A percentile compares a stretch with the other conserved stretches of the same genome.
phyloP scores from a whole-genome alignment of 1,140 invertebrate species.

The Neodiprion lecontei region DNA sequence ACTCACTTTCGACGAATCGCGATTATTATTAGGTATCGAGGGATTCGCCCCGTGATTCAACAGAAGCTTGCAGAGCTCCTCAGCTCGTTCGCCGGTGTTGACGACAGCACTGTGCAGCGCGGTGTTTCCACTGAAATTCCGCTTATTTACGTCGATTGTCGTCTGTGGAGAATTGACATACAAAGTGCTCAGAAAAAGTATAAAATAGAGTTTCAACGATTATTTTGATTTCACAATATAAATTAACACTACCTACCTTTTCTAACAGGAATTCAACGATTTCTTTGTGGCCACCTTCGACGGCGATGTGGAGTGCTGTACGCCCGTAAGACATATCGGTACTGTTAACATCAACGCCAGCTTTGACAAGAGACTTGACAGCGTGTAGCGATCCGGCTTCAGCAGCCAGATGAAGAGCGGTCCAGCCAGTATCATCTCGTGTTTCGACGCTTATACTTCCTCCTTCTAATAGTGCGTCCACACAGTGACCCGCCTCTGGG shows the following conservation, averaged over 20 bases:
- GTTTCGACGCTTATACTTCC: slow-evolving; percentile 34
- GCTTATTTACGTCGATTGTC: slow-evolving; percentile 49
- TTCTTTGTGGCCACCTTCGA: slow-evolving; percentile 57
- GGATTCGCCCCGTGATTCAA: slow-evolving; percentile 49
- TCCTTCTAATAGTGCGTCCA: slow-evolving; percentile 39
- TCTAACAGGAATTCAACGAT: slow-evolving; percentile 63
- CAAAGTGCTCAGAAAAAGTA: slow-evolving; percentile 9
- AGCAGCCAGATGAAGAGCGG: slow-evolving; percentile 62
- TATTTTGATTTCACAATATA: slow-evolving; percentile 10
- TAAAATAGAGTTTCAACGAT: slow-evolving; percentile 21
- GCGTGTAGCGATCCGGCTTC: slow-evolving; percentile 59
- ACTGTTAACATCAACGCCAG: slow-evolving; percentile 61
- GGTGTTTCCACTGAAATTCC: slow-evolving; percentile 52
- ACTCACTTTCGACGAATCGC: slow-evolving; percentile 21
- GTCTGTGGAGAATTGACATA: slow-evolving; percentile 36
- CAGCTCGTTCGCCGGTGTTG: slow-evolving; percentile 39
- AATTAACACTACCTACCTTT: slow-evolving; percentile 34
- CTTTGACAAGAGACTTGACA: slow-evolving; percentile 56
- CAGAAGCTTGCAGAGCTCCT: slow-evolving; percentile 48
- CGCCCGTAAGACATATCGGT: slow-evolving; percentile 63
- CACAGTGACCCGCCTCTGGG: slow-evolving; percentile 34
- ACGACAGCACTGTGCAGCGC: slow-evolving; percentile 52
- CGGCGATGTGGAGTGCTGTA: slow-evolving; percentile 66
- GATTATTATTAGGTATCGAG: slow-evolving; percentile 40
- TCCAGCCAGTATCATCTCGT: slow-evolving; percentile 54